These are phyloP conservation scores for Hyles euphorbiae DNA, from an alignment of 1,140 invertebrate genomes.

Conservation along the genomic window DNA sequence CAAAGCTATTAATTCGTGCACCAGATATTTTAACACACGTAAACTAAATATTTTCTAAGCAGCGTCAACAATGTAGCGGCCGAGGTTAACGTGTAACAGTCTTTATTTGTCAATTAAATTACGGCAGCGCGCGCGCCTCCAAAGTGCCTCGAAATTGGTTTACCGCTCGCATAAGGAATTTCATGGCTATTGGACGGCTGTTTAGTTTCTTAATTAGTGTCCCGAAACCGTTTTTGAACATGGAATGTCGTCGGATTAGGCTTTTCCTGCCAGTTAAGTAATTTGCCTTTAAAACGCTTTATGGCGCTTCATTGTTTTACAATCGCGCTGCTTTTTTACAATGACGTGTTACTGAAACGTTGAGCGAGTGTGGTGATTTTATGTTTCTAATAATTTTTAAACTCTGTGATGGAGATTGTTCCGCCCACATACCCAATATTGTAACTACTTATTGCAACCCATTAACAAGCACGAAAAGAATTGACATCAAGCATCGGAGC, in stretches of 20 bases:
- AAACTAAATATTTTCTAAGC: slow-evolving; percentile 23
- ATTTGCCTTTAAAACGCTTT: slow-evolving; percentile 40
- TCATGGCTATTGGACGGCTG: slow-evolving; percentile 56
- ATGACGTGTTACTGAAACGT: neutral
- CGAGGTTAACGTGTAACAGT: slow-evolving; percentile 37
- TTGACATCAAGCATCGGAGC: too few relatives aligned
- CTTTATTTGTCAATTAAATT: slow-evolving; percentile 64
- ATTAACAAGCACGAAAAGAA: too few relatives aligned
- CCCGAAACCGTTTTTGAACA: slow-evolving; percentile 38
- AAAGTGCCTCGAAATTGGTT: slow-evolving; percentile 61
- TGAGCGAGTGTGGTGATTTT: too few relatives aligned
- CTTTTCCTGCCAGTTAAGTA: slow-evolving; percentile 36
- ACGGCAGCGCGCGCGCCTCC: slow-evolving; percentile 42
- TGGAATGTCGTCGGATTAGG: slow-evolving; percentile 41
- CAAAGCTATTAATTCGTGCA: slow-evolving; percentile 11
- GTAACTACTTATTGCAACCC: too few relatives aligned
- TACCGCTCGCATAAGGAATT: slow-evolving; percentile 61
- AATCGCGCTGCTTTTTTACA: slow-evolving; percentile 12
- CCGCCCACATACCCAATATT: too few relatives aligned
- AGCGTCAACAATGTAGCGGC: slow-evolving; percentile 18
- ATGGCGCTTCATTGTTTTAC: slow-evolving; percentile 49
- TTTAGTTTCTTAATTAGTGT: slow-evolving; percentile 64
- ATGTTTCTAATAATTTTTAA: too few relatives aligned
- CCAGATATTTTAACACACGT: slow-evolving; percentile 21
- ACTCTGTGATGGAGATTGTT: too few relatives aligned